Evolutionary conservation across 1,140 invertebrate species (phyloP), one percentile per base, ranked within the genome.

Genomic region (Brachionus angularis): DNA sequence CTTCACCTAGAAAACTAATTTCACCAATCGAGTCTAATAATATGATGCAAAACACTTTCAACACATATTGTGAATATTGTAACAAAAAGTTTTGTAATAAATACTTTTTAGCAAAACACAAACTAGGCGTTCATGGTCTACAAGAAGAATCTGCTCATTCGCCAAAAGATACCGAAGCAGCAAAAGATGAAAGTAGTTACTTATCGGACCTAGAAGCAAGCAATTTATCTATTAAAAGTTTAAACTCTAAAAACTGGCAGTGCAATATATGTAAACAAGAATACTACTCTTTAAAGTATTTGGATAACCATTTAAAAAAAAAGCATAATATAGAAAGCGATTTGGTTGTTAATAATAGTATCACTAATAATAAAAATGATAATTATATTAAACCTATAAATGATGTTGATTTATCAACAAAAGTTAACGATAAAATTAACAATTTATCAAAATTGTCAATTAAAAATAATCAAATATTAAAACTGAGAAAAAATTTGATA

Each of bases 111-210:
- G 82, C 84, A 73, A 84, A 84, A 34, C 86, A 86, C 75, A 85
- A 86, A 76, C 81, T 84, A 73, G 85, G 85, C 74, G 85, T 86
- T 44, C 86, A 86, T 79, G 85, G 86, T 33, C 81, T 21, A 58
- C 12, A 58, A 58, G 27, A 58, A 0, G 47, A 50, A 50, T 2
- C n/a, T n/a, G n/a, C n/a, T n/a, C n/a, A n/a, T n/a, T n/a, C n/a
- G n/a, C n/a, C n/a, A n/a, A n/a, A n/a, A n/a, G n/a, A n/a, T n/a
- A n/a, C n/a, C n/a, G n/a, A n/a, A n/a, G n/a, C n/a, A n/a, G n/a
- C 18, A 12, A 25, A 1, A 16, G 50, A 33, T 33, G 27, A 16
- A 33, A n/a, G n/a, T n/a, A n/a, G n/a, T n/a, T n/a, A n/a, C n/a
- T n/a, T n/a, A n/a, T n/a, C n/a, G n/a, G n/a, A n/a, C n/a, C n/a